These are phyloP conservation scores for Acrocephalus kingi DNA, from an alignment of 2,113 vertebrate genomes.

Conservation along the genomic window DNA sequence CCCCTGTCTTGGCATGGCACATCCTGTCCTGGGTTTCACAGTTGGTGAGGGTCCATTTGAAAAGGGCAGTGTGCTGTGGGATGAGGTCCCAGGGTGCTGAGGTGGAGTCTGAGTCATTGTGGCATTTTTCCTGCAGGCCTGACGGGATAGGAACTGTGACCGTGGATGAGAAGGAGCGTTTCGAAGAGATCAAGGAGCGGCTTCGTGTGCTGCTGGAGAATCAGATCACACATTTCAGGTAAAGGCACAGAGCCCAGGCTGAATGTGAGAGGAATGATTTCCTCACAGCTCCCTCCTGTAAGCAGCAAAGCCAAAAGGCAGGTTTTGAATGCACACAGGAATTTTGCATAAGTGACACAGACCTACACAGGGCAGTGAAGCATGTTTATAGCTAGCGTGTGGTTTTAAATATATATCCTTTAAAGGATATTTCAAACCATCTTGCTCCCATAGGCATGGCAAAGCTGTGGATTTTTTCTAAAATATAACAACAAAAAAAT, in stretches of 20 bases:
- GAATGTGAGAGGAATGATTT: neutral
- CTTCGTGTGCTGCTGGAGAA: conserved; percentile 95
- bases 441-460: neutral
- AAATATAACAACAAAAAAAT: neutral
- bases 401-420: conserved; percentile 29
- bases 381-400: neutral
- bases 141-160: conserved; percentile 98
- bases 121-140: conserved; percentile 81
- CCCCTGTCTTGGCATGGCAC: neutral
- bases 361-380: conserved; percentile 17
- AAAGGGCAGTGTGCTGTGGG: neutral
- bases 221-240: conserved; percentile 99
- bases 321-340: neutral
- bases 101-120: conserved; percentile 55
- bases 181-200: conserved; percentile 97
- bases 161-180: conserved; percentile 94
- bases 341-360: conserved; percentile 34
- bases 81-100: conserved; percentile 13
- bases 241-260: conserved; percentile 44
- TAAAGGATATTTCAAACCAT: neutral
- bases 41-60: neutral
- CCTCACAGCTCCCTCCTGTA: conserved; percentile 33
- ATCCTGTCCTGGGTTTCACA: neutral
- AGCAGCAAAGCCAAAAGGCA: conserved; percentile 15
- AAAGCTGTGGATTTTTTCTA: neutral